Evolutionary conservation across 2,797 vertebrate species (phyloP).

Genomic region (Avahi laniger): DNA sequence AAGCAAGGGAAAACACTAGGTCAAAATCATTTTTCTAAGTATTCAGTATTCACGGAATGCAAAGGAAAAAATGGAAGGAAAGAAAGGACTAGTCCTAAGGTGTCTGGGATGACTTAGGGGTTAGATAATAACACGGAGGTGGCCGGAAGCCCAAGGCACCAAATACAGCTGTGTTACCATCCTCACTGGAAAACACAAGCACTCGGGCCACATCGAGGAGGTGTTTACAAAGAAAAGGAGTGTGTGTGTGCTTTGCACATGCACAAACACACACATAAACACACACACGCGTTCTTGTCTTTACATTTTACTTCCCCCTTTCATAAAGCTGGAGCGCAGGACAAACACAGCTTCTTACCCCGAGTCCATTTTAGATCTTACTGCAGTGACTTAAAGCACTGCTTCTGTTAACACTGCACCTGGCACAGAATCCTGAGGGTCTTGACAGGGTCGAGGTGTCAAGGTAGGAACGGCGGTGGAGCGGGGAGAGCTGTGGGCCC

Average conservation of each 20-base stretch:
- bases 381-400: neutral
- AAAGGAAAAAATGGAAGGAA: neutral
- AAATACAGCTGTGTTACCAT: neutral
- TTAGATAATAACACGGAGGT: neutral
- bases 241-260: neutral
- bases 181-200: neutral
- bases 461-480: neutral
- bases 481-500: neutral
- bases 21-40: neutral
- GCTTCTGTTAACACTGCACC: too few relatives aligned
- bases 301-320: neutral
- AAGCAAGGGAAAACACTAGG: neutral
- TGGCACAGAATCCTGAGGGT: neutral
- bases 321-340: neutral
- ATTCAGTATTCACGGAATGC: neutral
- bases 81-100: neutral
- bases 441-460: neutral
- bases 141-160: neutral
- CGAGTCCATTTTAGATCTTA: neutral
- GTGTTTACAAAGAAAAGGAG: neutral
- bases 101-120: neutral
- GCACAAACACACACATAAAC: too few relatives aligned
- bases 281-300: neutral
- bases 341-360: neutral
- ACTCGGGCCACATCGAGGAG: neutral